Evolutionary conservation across 2,797 vertebrate species (phyloP).

Genomic region (Enteromius afrohamiltoni): DNA sequence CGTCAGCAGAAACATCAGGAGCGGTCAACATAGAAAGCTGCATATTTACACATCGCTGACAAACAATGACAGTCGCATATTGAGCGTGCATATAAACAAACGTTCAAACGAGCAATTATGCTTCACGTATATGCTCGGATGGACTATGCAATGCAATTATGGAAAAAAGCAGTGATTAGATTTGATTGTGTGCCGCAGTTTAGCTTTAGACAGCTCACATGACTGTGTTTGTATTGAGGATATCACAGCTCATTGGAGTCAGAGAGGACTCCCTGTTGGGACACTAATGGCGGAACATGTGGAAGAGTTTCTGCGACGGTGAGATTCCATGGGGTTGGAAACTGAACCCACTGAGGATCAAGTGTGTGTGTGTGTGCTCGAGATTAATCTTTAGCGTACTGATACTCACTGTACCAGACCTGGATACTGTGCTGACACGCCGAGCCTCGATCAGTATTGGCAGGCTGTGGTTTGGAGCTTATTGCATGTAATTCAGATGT

Average conservation of each 20-base stretch:
- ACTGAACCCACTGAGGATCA: slow-evolving; percentile 5
- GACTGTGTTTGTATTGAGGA: slow-evolving; percentile 19
- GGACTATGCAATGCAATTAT: slow-evolving; percentile 1
- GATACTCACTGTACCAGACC: slow-evolving; percentile 24
- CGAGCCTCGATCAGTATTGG: slow-evolving; percentile 54
- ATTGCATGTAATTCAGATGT: slow-evolving; percentile 62
- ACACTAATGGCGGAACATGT: slow-evolving; percentile 9
- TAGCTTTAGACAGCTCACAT: background rate
- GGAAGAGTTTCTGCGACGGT: background rate
- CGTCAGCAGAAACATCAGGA: slow-evolving; percentile 43
- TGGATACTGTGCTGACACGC: slow-evolving; percentile 40
- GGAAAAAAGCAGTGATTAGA: slow-evolving; percentile 9
- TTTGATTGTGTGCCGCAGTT: background rate
- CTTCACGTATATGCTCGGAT: background rate
- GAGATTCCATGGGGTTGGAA: slow-evolving; percentile 5
- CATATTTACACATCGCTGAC: slow-evolving; percentile 16
- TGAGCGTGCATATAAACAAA: background rate
- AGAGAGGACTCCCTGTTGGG: slow-evolving; percentile 4
- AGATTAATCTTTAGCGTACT: slow-evolving; percentile 25
- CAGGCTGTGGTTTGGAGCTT: slow-evolving; percentile 61
- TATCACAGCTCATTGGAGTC: slow-evolving; percentile 13
- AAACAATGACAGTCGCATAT: slow-evolving; percentile 29
- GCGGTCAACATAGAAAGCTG: slow-evolving; percentile 28
- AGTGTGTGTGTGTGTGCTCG: slow-evolving; percentile 26
- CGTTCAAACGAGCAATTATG: background rate